Evolutionary conservation across 2,888 invertebrate species (phyloP).

Genomic region (Philaethria dido): DNA sequence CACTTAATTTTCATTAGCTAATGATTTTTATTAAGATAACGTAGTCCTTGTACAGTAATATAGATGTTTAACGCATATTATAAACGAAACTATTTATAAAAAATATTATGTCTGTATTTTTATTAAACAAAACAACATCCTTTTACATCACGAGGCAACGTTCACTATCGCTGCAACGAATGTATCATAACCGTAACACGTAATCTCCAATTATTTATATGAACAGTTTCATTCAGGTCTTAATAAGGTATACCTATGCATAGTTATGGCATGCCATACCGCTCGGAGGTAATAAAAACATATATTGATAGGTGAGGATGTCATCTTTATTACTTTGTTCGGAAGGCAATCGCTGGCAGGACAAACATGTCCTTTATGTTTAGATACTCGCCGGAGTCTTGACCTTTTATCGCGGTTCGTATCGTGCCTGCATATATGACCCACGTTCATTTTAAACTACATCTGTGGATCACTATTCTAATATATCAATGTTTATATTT

Average conservation of each 20-base stretch:
- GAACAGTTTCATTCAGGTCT: constrained; percentile 35
- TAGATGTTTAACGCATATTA: neutral
- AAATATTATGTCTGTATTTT: constrained; percentile 15
- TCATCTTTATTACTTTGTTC: constrained; percentile 53
- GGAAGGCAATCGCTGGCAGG: constrained; percentile 49
- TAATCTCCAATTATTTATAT: constrained; percentile 41
- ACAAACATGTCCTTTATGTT: constrained; percentile 67
- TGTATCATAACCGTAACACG: constrained; percentile 33
- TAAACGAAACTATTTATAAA: constrained; percentile 12
- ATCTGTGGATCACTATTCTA: constrained; percentile 9
- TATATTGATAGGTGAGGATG: constrained; percentile 45
- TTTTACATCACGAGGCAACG: constrained; percentile 30
- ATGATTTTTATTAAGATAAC: neutral
- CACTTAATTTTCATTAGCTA: constrained; percentile 1
- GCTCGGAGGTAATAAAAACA: constrained; percentile 38
- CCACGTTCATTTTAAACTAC: constrained; percentile 41
- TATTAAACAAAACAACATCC: constrained; percentile 27
- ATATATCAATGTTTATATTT: constrained; percentile 9
- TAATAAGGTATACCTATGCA: constrained; percentile 38
- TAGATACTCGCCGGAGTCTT: constrained; percentile 68
- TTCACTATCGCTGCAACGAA: constrained; percentile 32
- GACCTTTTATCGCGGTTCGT: constrained; percentile 69
- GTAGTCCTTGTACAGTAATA: neutral
- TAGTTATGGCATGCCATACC: constrained; percentile 14
- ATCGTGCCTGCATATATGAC: constrained; percentile 57